phyloP scores from a whole-genome alignment of 1,140 invertebrate genomes.

The Megathymus violae region DNA sequence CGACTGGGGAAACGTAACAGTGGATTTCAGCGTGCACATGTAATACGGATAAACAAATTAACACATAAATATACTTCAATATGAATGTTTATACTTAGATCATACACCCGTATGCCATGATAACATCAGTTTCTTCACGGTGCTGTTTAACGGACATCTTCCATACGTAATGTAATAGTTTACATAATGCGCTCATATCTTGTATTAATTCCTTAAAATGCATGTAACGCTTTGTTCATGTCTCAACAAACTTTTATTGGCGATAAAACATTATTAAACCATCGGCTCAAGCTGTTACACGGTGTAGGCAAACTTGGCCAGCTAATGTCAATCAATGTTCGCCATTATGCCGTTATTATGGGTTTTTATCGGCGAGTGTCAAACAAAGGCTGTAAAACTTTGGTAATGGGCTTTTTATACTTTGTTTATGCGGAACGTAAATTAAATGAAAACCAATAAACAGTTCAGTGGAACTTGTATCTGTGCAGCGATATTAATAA shows the following conservation, averaged over 20 bases:
- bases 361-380: conserved; percentile 35
- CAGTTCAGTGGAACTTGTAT: not conserved
- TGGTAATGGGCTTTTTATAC: conserved; percentile 42
- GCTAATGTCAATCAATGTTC: conserved; percentile 16
- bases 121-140: too few species aligned
- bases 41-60: too few species aligned
- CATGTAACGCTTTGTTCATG: not conserved
- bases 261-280: conserved; percentile 18
- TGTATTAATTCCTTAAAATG: too few species aligned
- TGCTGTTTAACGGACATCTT: too few species aligned
- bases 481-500: too few species aligned
- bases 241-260: conserved; percentile 7
- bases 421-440: conserved; percentile 39
- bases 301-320: conserved; percentile 17
- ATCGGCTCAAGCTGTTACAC: conserved; percentile 9
- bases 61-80: too few species aligned
- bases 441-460: conserved; percentile 21
- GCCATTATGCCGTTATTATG: conserved; percentile 12
- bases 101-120: too few species aligned
- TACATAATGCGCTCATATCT: too few species aligned
- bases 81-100: too few species aligned
- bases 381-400: conserved; percentile 43
- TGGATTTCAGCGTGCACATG: too few species aligned
- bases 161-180: too few species aligned
- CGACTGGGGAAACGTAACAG: too few species aligned